phyloP scores from a whole-genome alignment of 2,113 vertebrate species.

The Callorhinus ursinus region DNA sequence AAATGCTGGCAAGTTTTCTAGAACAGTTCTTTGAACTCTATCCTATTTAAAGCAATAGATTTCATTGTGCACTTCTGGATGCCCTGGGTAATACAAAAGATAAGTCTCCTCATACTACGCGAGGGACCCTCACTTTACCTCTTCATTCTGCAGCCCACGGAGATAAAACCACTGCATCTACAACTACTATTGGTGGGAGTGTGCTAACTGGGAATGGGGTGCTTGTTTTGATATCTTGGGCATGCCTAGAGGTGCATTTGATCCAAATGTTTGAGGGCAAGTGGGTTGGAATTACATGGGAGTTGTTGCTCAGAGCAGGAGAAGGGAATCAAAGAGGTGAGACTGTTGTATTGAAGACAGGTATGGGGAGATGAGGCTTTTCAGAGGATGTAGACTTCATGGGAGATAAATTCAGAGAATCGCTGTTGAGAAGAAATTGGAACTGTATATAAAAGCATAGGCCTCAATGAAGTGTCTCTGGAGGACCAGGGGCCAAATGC shows the following conservation, averaged over 20 bases:
- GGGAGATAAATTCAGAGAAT: neutral
- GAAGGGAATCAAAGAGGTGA: neutral
- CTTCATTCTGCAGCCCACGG: neutral
- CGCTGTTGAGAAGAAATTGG: neutral
- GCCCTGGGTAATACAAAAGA: neutral
- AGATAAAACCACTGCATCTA: neutral
- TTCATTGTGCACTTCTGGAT: neutral
- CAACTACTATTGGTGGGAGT: neutral
- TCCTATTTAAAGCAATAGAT: slow-evolving; percentile 23
- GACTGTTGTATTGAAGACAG: neutral
- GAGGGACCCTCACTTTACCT: neutral
- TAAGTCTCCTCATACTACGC: neutral
- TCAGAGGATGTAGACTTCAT: neutral
- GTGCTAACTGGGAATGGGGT: neutral
- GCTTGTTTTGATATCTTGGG: neutral
- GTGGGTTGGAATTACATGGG: neutral
- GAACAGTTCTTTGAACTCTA: neutral
- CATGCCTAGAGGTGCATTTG: neutral
- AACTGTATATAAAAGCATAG: neutral
- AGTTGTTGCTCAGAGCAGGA: neutral
- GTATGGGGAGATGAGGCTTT: neutral
- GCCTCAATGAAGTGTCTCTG: neutral
- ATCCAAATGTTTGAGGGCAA: neutral
- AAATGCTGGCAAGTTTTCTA: neutral
- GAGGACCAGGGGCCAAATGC: neutral